A percentile compares a stretch with the other conserved stretches of the same genome.
Conservation (phyloP, 2,888 invertebrate species). For the Lampropteryx suffumata region DNA sequence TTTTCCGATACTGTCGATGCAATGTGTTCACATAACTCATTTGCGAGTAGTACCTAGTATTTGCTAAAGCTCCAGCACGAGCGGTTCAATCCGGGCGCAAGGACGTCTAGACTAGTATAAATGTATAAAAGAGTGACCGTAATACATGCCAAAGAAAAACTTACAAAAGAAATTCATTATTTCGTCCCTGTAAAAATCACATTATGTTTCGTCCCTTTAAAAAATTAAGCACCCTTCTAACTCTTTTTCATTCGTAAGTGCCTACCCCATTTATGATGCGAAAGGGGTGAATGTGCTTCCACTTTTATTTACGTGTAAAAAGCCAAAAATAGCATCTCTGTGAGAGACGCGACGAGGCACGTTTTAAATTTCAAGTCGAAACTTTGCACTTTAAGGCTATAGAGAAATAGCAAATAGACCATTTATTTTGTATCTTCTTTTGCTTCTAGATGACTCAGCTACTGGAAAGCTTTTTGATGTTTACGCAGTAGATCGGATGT, state of each 20-base stretch:
- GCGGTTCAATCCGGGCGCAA: too few relatives aligned
- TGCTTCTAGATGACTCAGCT: slow-evolving; percentile 1
- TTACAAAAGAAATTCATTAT: not conserved
- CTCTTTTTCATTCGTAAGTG: slow-evolving; percentile 15
- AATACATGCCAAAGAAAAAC: not conserved
- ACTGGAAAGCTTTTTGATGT: slow-evolving; percentile 1
- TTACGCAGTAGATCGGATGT: not conserved
- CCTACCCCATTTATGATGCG: slow-evolving; percentile 16
- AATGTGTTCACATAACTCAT: not conserved
- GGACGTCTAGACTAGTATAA: not conserved
- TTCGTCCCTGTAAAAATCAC: slow-evolving; percentile 7
- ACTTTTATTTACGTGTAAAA: slow-evolving; percentile 28
- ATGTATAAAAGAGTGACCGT: not conserved
- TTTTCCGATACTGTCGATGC: too few relatives aligned
- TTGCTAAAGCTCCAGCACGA: not conserved
- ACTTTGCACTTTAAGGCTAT: slow-evolving; percentile 16
- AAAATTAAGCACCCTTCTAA: slow-evolving; percentile 10
- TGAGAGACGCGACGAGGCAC: slow-evolving; percentile 29
- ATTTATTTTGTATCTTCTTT: slow-evolving; percentile 9
- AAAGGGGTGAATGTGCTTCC: slow-evolving; percentile 26
- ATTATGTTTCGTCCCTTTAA: slow-evolving; percentile 6
- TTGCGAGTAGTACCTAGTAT: not conserved
- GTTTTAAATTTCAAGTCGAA: slow-evolving; percentile 32
- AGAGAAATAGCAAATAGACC: slow-evolving; percentile 12
- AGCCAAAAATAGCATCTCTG: slow-evolving; percentile 28